phyloP scores from a whole-genome alignment of 2,888 invertebrate genomes.

The Ormyrus nitidulus region DNA sequence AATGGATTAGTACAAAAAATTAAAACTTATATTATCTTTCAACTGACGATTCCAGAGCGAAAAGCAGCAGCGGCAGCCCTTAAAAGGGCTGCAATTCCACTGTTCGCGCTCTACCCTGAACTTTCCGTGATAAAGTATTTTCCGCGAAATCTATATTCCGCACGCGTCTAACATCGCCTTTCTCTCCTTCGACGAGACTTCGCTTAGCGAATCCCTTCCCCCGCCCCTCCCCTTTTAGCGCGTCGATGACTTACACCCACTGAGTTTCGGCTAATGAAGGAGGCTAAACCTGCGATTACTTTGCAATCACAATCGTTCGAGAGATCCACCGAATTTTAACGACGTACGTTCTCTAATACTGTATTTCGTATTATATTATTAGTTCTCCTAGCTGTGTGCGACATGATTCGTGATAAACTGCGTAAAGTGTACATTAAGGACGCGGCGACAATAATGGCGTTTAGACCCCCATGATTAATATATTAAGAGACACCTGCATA shows the following conservation, averaged over 20 bases:
- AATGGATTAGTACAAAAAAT: background rate
- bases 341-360: conserved; percentile 20
- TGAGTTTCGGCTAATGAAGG: background rate
- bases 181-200: background rate
- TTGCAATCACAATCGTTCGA: background rate
- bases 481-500: conserved; percentile 46
- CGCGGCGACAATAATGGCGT: conserved; percentile 50
- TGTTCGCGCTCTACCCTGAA: background rate
- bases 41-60: too few relatives aligned
- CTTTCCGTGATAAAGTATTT: background rate
- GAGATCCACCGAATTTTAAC: conserved; percentile 24
- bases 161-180: background rate
- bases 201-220: too few relatives aligned
- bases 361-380: conserved; percentile 8
- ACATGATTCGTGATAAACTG: conserved; percentile 33
- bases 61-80: too few relatives aligned
- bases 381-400: conserved; percentile 21
- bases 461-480: conserved; percentile 43
- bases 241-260: conserved; percentile 12
- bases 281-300: background rate
- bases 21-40: background rate
- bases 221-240: background rate
- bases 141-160: background rate
- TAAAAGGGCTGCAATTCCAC: too few relatives aligned
- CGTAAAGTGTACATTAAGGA: conserved; percentile 44